These are phyloP conservation scores for Hystrix brachyura DNA, from an alignment of 2,113 vertebrate species.

Conservation along the genomic window DNA sequence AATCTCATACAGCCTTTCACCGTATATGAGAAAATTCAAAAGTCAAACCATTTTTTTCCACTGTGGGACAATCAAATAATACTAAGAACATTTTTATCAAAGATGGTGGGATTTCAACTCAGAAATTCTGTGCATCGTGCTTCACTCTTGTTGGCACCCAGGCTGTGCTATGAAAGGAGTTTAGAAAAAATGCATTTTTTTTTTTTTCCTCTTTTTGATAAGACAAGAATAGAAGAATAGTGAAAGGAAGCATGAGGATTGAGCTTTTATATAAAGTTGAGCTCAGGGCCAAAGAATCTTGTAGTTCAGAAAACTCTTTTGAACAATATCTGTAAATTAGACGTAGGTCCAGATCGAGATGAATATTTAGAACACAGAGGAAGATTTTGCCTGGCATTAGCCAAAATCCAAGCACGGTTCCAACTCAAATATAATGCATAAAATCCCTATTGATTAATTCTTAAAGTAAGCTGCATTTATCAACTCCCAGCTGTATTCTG, in stretches of 20 bases:
- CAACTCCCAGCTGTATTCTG: background rate
- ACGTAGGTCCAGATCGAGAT: slow-evolving; percentile 39
- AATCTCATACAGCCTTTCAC: slow-evolving; percentile 47
- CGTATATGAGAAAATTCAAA: slow-evolving; percentile 77
- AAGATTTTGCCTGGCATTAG: slow-evolving; percentile 12
- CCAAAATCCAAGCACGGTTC: slow-evolving; percentile 47
- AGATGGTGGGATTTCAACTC: slow-evolving; percentile 51
- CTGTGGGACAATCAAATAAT: slow-evolving; percentile 58
- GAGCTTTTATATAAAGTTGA: slow-evolving; percentile 46
- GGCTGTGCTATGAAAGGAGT: background rate
- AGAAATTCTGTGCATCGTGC: slow-evolving; percentile 68
- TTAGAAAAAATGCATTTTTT: slow-evolving; percentile 39
- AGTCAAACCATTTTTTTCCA: slow-evolving; percentile 65
- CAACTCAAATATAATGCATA: background rate
- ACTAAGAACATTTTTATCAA: slow-evolving; percentile 70
- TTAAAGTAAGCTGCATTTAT: slow-evolving; percentile 5
- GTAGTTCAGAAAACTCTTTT: slow-evolving; percentile 65
- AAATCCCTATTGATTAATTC: background rate
- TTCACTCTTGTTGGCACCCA: slow-evolving; percentile 52
- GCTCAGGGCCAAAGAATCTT: slow-evolving; percentile 25
- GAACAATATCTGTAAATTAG: slow-evolving; percentile 56
- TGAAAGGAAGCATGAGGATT: background rate
- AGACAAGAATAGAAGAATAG: slow-evolving; percentile 43
- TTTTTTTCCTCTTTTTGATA: slow-evolving; percentile 48
- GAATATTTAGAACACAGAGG: slow-evolving; percentile 44